Base-by-base conservation (phyloP, 2,113 vertebrate genomes). In the Apodemus speciosus region DNA sequence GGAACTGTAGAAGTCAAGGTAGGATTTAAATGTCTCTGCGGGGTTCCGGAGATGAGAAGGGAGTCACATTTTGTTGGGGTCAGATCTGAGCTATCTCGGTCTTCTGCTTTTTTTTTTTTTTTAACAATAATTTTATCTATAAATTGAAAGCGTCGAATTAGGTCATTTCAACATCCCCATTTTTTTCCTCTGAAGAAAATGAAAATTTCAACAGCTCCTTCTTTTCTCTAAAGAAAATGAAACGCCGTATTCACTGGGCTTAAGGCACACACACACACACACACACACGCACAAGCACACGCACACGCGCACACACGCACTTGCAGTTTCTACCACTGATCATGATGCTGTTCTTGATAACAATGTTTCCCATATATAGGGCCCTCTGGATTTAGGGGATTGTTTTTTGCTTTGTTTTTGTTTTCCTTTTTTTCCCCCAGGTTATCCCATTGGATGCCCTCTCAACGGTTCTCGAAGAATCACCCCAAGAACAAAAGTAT, bases 141-240 rank as follows among this genome's bases (percentile, higher is more conserved):
- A 86, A 79, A 95, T 20, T 73, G 21, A 91, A 91, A 69, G 68
- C 32, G 0, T 56, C 79, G 18, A 60, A 73, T 58, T 80, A 76
- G 40, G 43, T 73, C 68, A 75, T 95, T 96, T 88, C 30, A 69
- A 83, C 95, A 60, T 35, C 27, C 56, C 16, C 38, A 58, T 95
- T 56, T 93, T 89, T 62, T 93, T 88, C 25, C 64, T 38, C 60
- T 88, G 80, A 91, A 68, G 64, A 40, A 85, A 85, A 85, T 76
- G 43, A 51, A 77, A 35, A 2, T 35, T 35, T 66, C 64, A 35
- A 66, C 64, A 66, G 64, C 64, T 5, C 32, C 14, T 66, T 32
- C 62, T 93, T 90, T 25, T 43, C 58, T 38, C 51, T 85, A 84
- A 91, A 66, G 56, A 38, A 85, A 85, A 85, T 71, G n/a, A 51